These are phyloP conservation scores for Rutpela maculata DNA, from an alignment of 2,888 invertebrate genomes.

Conservation along the genomic window DNA sequence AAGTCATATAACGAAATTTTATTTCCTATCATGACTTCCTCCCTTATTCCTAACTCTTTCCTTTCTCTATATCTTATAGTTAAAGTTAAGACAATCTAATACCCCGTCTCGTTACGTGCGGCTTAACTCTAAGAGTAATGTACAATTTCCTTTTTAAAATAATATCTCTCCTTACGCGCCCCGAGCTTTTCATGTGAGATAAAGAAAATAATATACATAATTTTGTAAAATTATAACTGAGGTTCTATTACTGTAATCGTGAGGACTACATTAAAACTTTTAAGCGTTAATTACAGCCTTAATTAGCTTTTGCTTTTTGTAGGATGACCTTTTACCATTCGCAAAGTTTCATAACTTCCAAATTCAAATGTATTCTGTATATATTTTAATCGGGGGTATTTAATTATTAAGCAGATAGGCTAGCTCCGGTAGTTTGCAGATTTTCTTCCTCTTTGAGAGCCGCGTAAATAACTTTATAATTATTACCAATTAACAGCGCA, in stretches of 20 bases:
- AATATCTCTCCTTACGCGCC: background rate
- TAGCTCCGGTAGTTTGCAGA: background rate
- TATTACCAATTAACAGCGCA: background rate
- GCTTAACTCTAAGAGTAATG: background rate
- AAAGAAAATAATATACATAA: constrained; percentile 22
- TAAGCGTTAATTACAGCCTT: constrained; percentile 43
- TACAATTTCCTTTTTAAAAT: constrained; percentile 7
- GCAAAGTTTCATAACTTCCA: background rate
- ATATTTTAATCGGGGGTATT: constrained; percentile 15
- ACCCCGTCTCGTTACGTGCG: background rate
- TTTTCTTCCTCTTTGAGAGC: background rate
- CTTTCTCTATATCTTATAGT: background rate
- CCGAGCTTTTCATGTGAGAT: background rate
- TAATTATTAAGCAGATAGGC: constrained; percentile 5
- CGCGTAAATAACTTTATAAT: background rate
- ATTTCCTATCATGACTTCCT: background rate
- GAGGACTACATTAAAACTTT: constrained; percentile 38
- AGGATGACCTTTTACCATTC: constrained; percentile 31
- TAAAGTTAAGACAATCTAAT: background rate
- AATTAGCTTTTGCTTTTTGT: constrained; percentile 46
- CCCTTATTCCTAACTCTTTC: background rate
- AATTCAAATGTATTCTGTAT: background rate
- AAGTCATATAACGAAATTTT: background rate
- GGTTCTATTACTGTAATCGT: background rate
- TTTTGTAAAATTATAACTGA: background rate